Evolutionary conservation across 1,140 invertebrate genomes (phyloP), one percentile per base, ranked within the genome.

Genomic region (Temnothorax nylanderi): DNA sequence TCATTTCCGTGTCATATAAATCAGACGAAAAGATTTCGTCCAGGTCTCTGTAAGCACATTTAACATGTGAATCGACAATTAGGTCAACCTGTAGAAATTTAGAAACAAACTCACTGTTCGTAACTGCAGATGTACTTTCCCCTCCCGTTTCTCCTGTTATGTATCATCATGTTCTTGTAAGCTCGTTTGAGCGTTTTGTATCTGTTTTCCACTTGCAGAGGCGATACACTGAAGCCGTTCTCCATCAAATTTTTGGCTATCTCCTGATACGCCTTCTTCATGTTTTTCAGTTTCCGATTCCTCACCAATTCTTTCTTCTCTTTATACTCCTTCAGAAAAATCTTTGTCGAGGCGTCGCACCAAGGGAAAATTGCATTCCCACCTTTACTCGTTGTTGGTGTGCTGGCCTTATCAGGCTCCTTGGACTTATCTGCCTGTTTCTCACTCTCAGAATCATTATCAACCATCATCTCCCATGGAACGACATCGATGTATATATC

Each of bases 61-160:
- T 56, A 26, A 62, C n/a, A 37, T 18, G 11, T 32, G 3, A 71
- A n/a, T 44, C 26, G 7, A 44, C 1, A 7, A 21, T 34, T 13
- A 56, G 41, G 21, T 26, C 7, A 58, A 34, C 8, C 64, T 67
- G 6, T 37, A 71, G 6, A 13, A 47, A n/a, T 80, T 10, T 3
- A 4, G 7, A 49, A 49, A 47, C 13, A 58, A 47, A 75, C 80
- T 74, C 13, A 84, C 80, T 75, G 67, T 49, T 84, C 80, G 6
- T 84, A 84, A 62, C 54, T 84, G 13, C 69, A 84, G 7, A 84
- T 84, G 44, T 84, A 84, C 26, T 62, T 84, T 75, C 80, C 80
- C 5, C 80, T 74, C 0, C 80, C 80, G 3, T 60, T 84, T 32
- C 80, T 74, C 16, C 80, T 34, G 2, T 84, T 84, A 13, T 74